Evolutionary conservation across 2,113 vertebrate species (phyloP).

Genomic region (Psammodynastes pulverulentus): DNA sequence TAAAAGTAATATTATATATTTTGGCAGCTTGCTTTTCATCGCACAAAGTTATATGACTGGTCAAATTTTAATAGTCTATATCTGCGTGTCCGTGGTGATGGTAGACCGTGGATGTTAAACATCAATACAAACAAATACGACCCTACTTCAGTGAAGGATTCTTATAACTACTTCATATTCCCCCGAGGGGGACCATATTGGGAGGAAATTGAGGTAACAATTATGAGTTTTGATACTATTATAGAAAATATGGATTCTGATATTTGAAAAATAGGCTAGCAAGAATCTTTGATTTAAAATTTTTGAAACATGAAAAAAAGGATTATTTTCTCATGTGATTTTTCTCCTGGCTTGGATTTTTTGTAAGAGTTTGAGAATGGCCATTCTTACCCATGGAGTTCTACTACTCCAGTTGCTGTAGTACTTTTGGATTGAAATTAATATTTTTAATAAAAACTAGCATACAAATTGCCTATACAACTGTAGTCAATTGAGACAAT

Average conservation of each 20-base stretch:
- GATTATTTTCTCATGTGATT: not conserved
- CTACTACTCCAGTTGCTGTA: not conserved
- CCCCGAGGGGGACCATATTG: conserved; percentile 94
- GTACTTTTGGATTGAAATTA: not conserved
- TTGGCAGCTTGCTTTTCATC: conserved; percentile 79
- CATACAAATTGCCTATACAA: not conserved
- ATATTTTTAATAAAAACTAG: not conserved
- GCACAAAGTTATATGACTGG: conserved; percentile 81
- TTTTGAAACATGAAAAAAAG: not conserved
- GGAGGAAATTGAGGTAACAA: conserved; percentile 90
- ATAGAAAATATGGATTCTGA: not conserved
- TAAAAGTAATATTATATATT: conserved; percentile 47
- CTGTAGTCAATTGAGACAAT: not conserved
- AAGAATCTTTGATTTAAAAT: not conserved
- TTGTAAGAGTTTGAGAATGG: not conserved
- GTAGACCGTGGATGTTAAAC: conserved; percentile 95
- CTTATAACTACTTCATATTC: conserved; percentile 92
- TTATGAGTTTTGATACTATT: not conserved
- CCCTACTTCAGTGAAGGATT: conserved; percentile 80
- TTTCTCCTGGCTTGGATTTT: not conserved
- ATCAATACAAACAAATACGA: conserved; percentile 77
- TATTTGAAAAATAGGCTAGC: not conserved
- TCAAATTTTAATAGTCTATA: conserved; percentile 86
- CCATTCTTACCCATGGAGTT: not conserved
- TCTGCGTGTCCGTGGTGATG: conserved; percentile 89